These are phyloP conservation scores for Eriosoma lanigerum DNA, from an alignment of 1,140 invertebrate species.

Conservation along the genomic window DNA sequence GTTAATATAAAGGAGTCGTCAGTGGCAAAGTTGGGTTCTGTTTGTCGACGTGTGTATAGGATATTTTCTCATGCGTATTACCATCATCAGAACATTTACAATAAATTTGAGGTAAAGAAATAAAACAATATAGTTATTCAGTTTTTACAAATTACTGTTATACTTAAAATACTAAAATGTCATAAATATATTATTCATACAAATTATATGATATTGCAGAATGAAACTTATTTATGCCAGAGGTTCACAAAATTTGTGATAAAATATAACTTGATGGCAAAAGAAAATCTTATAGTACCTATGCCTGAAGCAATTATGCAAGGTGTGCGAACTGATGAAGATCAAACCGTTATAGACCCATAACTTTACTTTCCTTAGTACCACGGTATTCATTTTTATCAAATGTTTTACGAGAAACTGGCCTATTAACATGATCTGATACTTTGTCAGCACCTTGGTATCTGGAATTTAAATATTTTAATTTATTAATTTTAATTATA, in stretches of 20 bases:
- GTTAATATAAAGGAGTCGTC: constrained; percentile 99
- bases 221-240: constrained; percentile 90
- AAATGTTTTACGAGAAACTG: constrained; percentile 33
- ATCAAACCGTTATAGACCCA: constrained; percentile 34
- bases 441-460: constrained; percentile 41
- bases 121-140: constrained; percentile 26
- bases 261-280: constrained; percentile 98
- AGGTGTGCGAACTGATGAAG: constrained; percentile 42
- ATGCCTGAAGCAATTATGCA: constrained; percentile 77
- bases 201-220: constrained; percentile 60
- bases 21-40: constrained; percentile 95
- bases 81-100: constrained; percentile 95
- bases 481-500: background rate
- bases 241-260: constrained; percentile 97
- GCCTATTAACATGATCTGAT: constrained; percentile 44
- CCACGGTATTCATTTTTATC: constrained; percentile 42
- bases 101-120: constrained; percentile 86
- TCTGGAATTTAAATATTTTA: constrained; percentile 22
- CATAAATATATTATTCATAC: constrained; percentile 49
- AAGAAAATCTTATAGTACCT: constrained; percentile 97
- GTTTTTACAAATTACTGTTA: constrained; percentile 6
- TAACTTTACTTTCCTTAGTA: constrained; percentile 27
- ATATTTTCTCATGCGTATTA: constrained; percentile 99
- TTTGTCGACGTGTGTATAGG: constrained; percentile 96
- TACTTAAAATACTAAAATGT: background rate